phyloP scores from a whole-genome alignment of 37 sponge, comb jelly and placozoan species.

The Agelas oroides region DNA sequence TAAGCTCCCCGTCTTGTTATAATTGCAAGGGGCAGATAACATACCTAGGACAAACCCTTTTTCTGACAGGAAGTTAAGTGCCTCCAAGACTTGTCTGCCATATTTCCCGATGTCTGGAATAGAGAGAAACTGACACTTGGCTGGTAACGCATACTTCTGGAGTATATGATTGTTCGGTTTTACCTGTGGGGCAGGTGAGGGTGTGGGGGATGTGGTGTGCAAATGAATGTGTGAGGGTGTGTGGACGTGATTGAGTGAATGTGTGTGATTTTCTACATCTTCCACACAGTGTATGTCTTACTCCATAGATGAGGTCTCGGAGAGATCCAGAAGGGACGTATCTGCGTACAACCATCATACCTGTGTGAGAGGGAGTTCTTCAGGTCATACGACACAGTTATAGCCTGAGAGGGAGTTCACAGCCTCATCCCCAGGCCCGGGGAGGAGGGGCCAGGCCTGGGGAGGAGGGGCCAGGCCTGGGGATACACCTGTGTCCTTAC shows the following conservation, averaged over 20 bases:
- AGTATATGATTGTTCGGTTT: conserved; percentile 17
- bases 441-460: too few species aligned
- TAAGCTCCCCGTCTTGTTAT: too few species aligned
- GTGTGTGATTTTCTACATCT: too few species aligned
- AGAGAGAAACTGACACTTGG: conserved; percentile 8
- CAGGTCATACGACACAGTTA: too few species aligned
- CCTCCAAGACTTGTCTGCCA: conserved; percentile 88
- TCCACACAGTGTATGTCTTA: too few species aligned
- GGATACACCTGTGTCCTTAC: too few species aligned
- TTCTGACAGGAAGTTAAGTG: conserved; percentile 67
- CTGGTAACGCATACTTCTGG: conserved; percentile 58
- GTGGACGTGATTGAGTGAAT: too few species aligned
- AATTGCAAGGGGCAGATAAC: not conserved
- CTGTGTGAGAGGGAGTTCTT: too few species aligned
- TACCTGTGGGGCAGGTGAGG: not conserved
- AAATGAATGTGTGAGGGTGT: too few species aligned
- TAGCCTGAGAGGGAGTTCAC: too few species aligned
- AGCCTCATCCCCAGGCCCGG: too few species aligned
- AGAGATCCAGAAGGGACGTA: conserved; percentile 69
- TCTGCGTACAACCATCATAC: conserved; percentile 62
- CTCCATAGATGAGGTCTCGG: conserved; percentile 67
- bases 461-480: too few species aligned
- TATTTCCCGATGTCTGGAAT: conserved; percentile 43
- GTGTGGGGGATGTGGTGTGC: not conserved
- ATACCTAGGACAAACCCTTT: conserved; percentile 86